Percentiles rank a stretch among this genome's conserved stretches.
Conservation (phyloP, 2,888 invertebrate genomes). For the Cantharis rustica region DNA sequence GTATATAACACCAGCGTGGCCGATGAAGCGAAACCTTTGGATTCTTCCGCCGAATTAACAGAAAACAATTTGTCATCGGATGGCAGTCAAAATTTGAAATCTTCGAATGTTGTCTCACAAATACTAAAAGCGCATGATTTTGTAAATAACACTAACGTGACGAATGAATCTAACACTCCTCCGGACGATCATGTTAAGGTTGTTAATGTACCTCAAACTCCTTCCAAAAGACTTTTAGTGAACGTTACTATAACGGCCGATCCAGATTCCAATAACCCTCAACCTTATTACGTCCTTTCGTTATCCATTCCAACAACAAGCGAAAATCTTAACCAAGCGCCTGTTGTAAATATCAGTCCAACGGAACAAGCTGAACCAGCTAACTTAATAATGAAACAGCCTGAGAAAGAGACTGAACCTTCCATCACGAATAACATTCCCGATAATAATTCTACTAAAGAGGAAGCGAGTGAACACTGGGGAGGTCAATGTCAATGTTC, state of each 20-base stretch:
- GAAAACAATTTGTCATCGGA: slow-evolving; percentile 10
- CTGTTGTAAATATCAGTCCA: slow-evolving; percentile 59
- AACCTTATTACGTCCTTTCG: slow-evolving; percentile 78
- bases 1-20: slow-evolving; percentile 36
- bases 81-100: neutral
- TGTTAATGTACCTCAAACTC: slow-evolving; percentile 47
- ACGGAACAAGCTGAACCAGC: slow-evolving; percentile 31
- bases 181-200: slow-evolving; percentile 44
- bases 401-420: slow-evolving; percentile 29
- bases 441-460: slow-evolving; percentile 16
- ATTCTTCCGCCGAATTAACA: slow-evolving; percentile 5
- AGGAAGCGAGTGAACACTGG: slow-evolving; percentile 48
- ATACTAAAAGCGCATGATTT: slow-evolving; percentile 36
- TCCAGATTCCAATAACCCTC: slow-evolving; percentile 59
- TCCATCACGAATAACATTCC: slow-evolving; percentile 14
- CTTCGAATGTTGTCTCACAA: slow-evolving; percentile 40
- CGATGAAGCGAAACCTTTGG: neutral
- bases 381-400: slow-evolving; percentile 43
- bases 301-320: slow-evolving; percentile 74
- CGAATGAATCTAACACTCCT: slow-evolving; percentile 36
- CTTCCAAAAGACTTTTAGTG: slow-evolving; percentile 70
- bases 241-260: slow-evolving; percentile 83
- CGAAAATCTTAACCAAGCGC: slow-evolving; percentile 59
- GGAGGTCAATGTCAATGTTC: slow-evolving; percentile 76
- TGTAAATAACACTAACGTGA: slow-evolving; percentile 41